Conservation (phyloP, 2,797 vertebrate genomes). For the Merluccius polli region DNA sequence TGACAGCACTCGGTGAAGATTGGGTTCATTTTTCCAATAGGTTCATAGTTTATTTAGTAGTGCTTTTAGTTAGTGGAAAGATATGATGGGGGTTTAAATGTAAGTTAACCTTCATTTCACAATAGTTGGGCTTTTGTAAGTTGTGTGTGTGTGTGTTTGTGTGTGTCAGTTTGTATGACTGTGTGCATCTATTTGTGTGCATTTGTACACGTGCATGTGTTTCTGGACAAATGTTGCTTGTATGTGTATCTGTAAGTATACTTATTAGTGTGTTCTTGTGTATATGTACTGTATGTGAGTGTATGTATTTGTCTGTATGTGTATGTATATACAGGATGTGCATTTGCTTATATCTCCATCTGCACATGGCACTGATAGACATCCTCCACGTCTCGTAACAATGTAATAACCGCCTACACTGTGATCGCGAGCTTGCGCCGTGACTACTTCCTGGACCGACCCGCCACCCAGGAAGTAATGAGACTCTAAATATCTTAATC, state of each 20-base stretch:
- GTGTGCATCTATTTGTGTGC: neutral
- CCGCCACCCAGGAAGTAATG: constrained; percentile 53
- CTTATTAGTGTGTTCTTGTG: neutral
- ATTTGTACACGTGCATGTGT: no score
- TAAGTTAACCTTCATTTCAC: no score
- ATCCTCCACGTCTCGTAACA: neutral
- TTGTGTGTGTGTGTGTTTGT: neutral
- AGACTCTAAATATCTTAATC: constrained; percentile 64
- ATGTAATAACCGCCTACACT: neutral
- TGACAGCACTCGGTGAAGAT: neutral
- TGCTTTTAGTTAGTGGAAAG: no score
- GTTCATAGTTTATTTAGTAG: no score
- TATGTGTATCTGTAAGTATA: neutral
- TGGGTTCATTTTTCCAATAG: no score
- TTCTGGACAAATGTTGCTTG: no score
- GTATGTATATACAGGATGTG: neutral
- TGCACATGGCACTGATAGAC: neutral
- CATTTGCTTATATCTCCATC: neutral
- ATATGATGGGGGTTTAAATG: no score
- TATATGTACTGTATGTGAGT: neutral
- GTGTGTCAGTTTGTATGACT: no score
- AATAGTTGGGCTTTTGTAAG: neutral
- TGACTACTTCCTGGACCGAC: constrained; percentile 5
- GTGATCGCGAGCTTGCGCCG: neutral
- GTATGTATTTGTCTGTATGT: neutral